Evolutionary conservation across 2,113 vertebrate genomes (phyloP).

Genomic region (Ailuropoda melanoleuca): DNA sequence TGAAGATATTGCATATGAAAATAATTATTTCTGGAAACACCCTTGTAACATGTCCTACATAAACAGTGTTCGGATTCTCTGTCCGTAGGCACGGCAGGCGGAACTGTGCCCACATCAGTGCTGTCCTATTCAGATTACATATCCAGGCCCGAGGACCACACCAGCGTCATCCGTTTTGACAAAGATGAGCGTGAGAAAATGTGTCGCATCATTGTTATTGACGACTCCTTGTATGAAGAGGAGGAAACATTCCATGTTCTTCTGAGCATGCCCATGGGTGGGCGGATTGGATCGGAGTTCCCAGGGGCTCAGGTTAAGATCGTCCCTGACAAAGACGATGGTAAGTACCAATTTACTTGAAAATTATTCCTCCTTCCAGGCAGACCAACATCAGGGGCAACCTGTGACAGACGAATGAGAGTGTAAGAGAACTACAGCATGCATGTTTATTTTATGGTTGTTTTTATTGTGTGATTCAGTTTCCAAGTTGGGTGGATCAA

Average conservation of each 20-base stretch:
- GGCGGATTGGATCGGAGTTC: conserved; percentile 89
- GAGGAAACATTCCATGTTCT: conserved; percentile 92
- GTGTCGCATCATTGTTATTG: conserved; percentile 92
- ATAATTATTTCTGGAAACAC: not conserved
- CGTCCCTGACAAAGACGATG: conserved; percentile 90
- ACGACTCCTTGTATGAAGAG: conserved; percentile 93
- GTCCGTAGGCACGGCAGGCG: conserved; percentile 89
- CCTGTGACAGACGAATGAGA: not conserved
- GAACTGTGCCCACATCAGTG: conserved; percentile 91
- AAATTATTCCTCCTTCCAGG: not conserved
- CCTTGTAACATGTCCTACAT: not conserved
- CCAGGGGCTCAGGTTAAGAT: conserved; percentile 87
- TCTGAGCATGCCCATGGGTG: conserved; percentile 92
- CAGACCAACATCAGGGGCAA: not conserved
- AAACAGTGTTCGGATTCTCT: conserved; percentile 1
- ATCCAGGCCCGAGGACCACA: conserved; percentile 92
- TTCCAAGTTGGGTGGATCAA: not conserved
- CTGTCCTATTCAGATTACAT: conserved; percentile 97
- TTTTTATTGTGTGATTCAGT: not conserved
- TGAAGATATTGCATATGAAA: not conserved
- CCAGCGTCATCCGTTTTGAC: conserved; percentile 92
- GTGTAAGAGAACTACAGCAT: not conserved
- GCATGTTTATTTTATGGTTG: not conserved
- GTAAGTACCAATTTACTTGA: conserved; percentile 81
- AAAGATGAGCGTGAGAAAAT: conserved; percentile 89